phyloP scores from a whole-genome alignment of 2,797 vertebrate genomes.

The Eulemur rubriventer region DNA sequence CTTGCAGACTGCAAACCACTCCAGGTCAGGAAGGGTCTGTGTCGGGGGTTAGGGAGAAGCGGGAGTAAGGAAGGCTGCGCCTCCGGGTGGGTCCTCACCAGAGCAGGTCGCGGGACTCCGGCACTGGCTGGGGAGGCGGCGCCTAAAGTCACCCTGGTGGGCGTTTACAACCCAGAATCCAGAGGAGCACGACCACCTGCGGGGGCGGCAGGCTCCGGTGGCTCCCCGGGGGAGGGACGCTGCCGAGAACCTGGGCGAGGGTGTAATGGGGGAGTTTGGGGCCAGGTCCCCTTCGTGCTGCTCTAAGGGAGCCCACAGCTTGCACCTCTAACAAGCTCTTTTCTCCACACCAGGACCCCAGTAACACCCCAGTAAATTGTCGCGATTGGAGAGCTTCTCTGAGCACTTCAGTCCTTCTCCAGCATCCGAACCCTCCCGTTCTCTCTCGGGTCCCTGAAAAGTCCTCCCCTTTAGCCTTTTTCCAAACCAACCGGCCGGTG shows the following conservation, averaged over 20 bases:
- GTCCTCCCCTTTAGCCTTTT: neutral
- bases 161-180: neutral
- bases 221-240: accelerated
- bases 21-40: neutral
- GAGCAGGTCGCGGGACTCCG: accelerated
- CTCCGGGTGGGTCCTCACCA: accelerated
- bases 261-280: accelerated
- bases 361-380: too few relatives aligned
- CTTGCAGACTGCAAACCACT: neutral
- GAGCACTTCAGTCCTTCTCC: accelerated
- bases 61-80: accelerated
- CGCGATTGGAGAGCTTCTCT: accelerated
- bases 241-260: accelerated
- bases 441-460: neutral
- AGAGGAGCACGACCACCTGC: accelerated
- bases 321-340: too few relatives aligned
- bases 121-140: accelerated
- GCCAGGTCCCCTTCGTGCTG: too few relatives aligned
- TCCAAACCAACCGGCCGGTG: neutral
- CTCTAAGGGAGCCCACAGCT: neutral
- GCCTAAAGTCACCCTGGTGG: accelerated
- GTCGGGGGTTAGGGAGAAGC: too few relatives aligned
- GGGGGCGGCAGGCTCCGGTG: accelerated
- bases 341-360: neutral
- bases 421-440: accelerated